Base-by-base conservation (phyloP, 2,888 invertebrate genomes). In the Epicampocera succincta region DNA sequence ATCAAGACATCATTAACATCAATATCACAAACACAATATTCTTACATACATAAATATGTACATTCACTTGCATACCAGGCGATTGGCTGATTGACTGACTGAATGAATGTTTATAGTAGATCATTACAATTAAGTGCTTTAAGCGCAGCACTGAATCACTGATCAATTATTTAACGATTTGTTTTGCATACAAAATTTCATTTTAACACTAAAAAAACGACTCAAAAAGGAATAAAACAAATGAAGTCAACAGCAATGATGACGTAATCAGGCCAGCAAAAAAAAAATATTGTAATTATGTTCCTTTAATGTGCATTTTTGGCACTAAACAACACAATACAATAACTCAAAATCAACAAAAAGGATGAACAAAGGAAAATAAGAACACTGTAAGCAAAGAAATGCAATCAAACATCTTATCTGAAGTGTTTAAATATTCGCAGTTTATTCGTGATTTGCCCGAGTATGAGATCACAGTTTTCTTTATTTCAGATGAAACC, bases 121-220 rank as follows among this genome's bases (percentile, higher is more conserved):
- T 68, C 75, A 75, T 44, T 75, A 68, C 5, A 68, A 66, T 66
- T 42, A 68, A 50, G 2, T 3, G 17, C 52, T 68, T 61, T 33
- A 44, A 44, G 44, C 33, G 38, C 40, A 58, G 56, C 12, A 13
- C 48, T 42, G 48, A 74, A 58, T 66, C 56, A 66, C 40, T 68
- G 68, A 76, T 68, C 44, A 21, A 68, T 76, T 46, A 38, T 42
- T 56, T 68, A 11, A 58, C 29, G 21, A 44, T 68, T 33, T 44
- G 48, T 50, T 75, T 76, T 68, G 75, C 75, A 76, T 68, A 52
- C 48, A 52, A 56, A 50, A 75, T 58, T 75, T 40, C 46, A 11
- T 65, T 44, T 74, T 48, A n/a, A 17, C 25, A 19, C 17, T 65
- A 48, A 17, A 48, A n/a, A 25, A 40, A 40, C 65, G 33, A 58